Base-by-base conservation (phyloP, 2,797 vertebrate species). In the Thamnophis elegans region DNA sequence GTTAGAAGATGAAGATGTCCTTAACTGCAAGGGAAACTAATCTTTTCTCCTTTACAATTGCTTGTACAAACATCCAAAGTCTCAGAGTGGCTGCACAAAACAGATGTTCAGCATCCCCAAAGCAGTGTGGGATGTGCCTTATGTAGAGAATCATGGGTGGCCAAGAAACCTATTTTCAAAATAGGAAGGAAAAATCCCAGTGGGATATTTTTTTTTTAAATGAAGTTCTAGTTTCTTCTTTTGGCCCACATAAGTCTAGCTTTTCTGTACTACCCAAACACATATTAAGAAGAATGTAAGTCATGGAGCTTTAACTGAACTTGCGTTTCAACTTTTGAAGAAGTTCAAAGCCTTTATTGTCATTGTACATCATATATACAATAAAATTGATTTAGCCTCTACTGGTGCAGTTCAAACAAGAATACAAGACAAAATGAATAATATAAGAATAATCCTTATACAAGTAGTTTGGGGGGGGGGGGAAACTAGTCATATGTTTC, bases 81-180 rank as follows among this genome's bases (percentile, higher is more conserved):
- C 82, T 94, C 88, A 12, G 58, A 65, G 89, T n/a, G 89, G 88
- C 89, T 0, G 0, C 16, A 85, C 93, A 42, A 93, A 91, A 94
- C 87, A 93, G 28, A 62, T 2, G 0, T 65, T 90, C 94, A 95
- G 25, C 68, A 88, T 60, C 96, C 93, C 94, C 11, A 4, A 82
- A 82, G 11, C 90, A 95, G 94, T 95, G 47, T 1, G 85, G 62
- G 93, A 94, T 65, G 5, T 93, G 94, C 88, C 93, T 92, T 89
- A 93, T 85, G 85, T 82, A 92, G 93, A 92, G 65, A 93, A 47
- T 89, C 95, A 95, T 94, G 91, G 94, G 96, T 94, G 95, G 93
- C 96, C 94, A 86, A 0, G 89, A 93, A 94, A 96, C 95, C 96
- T 97, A 96, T 92, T 97, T 96, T 93, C 92, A 91, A 68, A 91